Conservation (phyloP, 2,888 invertebrate species). For the Drosophila nr. perissopoda region DNA sequence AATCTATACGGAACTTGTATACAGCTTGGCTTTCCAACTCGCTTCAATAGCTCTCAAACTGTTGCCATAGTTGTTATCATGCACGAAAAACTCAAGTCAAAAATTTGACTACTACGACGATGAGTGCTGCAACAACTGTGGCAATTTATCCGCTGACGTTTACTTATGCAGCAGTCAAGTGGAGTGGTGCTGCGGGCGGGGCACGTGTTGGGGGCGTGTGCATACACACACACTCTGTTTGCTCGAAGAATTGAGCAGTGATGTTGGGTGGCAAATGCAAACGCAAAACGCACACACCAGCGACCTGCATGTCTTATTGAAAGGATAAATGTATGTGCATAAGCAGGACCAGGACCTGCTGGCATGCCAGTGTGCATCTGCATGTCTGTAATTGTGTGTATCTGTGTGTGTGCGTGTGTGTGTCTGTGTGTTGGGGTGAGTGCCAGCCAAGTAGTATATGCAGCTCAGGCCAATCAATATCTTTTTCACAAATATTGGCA, state of each 20-base stretch:
- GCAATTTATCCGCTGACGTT: constrained; percentile 71
- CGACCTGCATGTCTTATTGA: constrained; percentile 69
- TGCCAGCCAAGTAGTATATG: constrained; percentile 31
- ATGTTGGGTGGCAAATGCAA: constrained; percentile 46
- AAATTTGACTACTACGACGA: constrained; percentile 58
- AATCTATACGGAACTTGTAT: not conserved
- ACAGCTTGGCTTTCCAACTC: constrained; percentile 44
- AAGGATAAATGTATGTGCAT: constrained; percentile 77
- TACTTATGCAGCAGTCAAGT: constrained; percentile 61
- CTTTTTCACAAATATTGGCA: constrained; percentile 80
- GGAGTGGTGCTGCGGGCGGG: constrained; percentile 9
- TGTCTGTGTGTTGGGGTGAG: constrained; percentile 7
- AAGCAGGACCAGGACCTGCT: constrained; percentile 56
- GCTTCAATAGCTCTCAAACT: constrained; percentile 77
- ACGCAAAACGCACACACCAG: constrained; percentile 31
- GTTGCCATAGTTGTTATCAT: constrained; percentile 78
- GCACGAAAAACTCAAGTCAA: constrained; percentile 75
- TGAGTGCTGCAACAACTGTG: constrained; percentile 59
- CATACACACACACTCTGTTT: constrained; percentile 59
- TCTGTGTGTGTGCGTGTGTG: constrained; percentile 26
- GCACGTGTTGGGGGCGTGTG: constrained; percentile 49
- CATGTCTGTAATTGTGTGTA: constrained; percentile 25
- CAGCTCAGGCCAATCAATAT: constrained; percentile 78
- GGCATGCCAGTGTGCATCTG: constrained; percentile 9
- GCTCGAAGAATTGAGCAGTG: constrained; percentile 76